phyloP scores from a whole-genome alignment of 2,113 vertebrate genomes.

The Mixornis gularis region DNA sequence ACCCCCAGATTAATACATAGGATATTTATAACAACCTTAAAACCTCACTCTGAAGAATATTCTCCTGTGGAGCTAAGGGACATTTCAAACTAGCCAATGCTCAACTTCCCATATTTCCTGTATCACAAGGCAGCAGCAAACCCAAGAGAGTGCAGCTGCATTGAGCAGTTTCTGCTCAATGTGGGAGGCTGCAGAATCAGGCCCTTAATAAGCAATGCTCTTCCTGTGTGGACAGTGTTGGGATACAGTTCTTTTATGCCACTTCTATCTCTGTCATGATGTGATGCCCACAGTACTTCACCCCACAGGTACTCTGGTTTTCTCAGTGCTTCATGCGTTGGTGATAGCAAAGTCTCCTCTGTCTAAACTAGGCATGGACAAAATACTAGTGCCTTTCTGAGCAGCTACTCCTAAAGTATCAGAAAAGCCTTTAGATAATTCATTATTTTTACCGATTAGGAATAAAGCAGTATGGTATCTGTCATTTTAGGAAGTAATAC shows the following conservation, averaged over 20 bases:
- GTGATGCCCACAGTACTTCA: not conserved
- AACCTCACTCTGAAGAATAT: not conserved
- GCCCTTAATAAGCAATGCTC: not conserved
- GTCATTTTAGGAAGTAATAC: conserved; percentile 3
- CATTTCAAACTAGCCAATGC: not conserved
- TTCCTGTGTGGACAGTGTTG: rapidly evolving
- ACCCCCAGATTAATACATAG: too few relatives aligned
- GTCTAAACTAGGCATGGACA: not conserved
- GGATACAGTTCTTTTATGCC: not conserved
- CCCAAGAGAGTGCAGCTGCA: not conserved
- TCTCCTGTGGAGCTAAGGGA: not conserved
- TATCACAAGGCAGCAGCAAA: not conserved
- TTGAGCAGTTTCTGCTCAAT: not conserved
- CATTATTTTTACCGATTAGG: conserved; percentile 10
- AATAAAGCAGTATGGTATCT: not conserved
- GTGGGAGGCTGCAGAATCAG: not conserved
- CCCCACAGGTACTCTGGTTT: not conserved
- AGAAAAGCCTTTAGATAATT: not conserved
- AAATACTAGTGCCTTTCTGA: not conserved
- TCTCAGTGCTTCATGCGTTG: not conserved
- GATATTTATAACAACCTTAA: too few relatives aligned
- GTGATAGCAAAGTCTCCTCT: not conserved
- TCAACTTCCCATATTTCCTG: not conserved
- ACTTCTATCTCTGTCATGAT: not conserved
- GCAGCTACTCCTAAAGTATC: not conserved